These are phyloP conservation scores for Cyphomyrus discorhynchus DNA, from an alignment of 2,113 vertebrate species.

Conservation along the genomic window DNA sequence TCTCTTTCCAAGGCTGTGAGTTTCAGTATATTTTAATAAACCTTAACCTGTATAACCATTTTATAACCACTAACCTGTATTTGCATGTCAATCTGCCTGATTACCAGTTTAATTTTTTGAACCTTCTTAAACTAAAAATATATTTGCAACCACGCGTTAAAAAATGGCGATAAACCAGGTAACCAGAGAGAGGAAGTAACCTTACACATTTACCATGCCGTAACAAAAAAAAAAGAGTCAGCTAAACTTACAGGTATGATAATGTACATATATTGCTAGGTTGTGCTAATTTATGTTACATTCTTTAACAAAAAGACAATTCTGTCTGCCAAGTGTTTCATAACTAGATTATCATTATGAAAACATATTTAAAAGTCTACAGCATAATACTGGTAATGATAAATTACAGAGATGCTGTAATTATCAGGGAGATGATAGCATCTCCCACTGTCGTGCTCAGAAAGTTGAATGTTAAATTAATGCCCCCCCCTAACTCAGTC, in stretches of 20 bases:
- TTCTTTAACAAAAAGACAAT: neutral
- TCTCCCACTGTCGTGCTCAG: neutral
- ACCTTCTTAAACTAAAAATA: neutral
- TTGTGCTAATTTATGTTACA: neutral
- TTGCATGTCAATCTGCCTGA: neutral
- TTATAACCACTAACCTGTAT: neutral
- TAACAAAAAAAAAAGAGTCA: neutral
- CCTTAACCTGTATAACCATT: no score
- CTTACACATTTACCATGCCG: neutral
- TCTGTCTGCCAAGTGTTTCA: neutral
- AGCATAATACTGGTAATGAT: neutral
- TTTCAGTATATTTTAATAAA: neutral
- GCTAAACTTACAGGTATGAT: neutral
- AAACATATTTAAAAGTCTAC: neutral
- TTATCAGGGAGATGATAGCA: neutral
- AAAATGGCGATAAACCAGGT: neutral
- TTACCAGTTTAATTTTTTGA: neutral
- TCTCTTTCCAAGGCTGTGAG: slow-evolving; percentile 8
- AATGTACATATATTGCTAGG: neutral
- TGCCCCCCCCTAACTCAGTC: neutral
- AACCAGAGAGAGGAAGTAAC: neutral
- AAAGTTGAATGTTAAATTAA: neutral
- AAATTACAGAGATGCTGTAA: neutral
- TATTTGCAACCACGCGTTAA: neutral
- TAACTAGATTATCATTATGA: neutral